Percentiles rank a stretch among this genome's conserved stretches.
Conservation (phyloP, 2,888 invertebrate species). For the Nasonia oneida region DNA sequence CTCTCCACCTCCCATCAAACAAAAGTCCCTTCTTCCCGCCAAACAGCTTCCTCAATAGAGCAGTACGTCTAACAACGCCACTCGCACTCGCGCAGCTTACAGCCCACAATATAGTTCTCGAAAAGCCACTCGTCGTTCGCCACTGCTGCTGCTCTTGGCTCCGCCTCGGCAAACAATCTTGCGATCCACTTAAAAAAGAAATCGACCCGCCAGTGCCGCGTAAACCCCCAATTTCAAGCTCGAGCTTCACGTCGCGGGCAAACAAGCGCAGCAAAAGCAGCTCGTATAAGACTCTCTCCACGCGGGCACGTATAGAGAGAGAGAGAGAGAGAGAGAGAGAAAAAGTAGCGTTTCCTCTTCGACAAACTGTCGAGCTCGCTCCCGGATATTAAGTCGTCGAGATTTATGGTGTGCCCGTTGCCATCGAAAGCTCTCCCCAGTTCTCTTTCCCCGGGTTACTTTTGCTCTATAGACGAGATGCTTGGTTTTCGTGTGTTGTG, state of each 20-base stretch:
- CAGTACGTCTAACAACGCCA: not conserved
- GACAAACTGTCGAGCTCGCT: constrained; percentile 18
- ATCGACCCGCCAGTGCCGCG: not conserved
- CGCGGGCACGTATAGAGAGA: not conserved
- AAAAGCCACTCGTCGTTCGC: too few relatives aligned
- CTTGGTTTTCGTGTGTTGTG: not conserved
- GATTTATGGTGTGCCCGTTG: constrained; percentile 13
- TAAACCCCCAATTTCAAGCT: constrained; percentile 12
- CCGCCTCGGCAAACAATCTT: not conserved
- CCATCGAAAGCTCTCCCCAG: not conserved
- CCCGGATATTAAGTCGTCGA: constrained; percentile 19
- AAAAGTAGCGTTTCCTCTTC: not conserved
- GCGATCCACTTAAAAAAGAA: constrained; percentile 19
- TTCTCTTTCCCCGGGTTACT: not conserved
- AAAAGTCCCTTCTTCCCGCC: not conserved
- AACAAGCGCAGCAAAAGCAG: not conserved
- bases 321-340: not conserved
- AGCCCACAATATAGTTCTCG: too few relatives aligned
- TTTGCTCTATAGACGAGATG: not conserved
- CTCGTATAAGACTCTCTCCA: constrained; percentile 7
- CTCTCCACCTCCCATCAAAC: too few relatives aligned
- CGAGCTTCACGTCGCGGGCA: not conserved
- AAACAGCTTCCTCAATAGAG: not conserved
- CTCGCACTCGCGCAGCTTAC: not conserved
- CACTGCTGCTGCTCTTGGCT: not conserved